A percentile compares a stretch with the other conserved stretches of the same genome.
Evolutionary conservation across 2,113 vertebrate species (phyloP).

Genomic region (Prionailurus viverrinus): DNA sequence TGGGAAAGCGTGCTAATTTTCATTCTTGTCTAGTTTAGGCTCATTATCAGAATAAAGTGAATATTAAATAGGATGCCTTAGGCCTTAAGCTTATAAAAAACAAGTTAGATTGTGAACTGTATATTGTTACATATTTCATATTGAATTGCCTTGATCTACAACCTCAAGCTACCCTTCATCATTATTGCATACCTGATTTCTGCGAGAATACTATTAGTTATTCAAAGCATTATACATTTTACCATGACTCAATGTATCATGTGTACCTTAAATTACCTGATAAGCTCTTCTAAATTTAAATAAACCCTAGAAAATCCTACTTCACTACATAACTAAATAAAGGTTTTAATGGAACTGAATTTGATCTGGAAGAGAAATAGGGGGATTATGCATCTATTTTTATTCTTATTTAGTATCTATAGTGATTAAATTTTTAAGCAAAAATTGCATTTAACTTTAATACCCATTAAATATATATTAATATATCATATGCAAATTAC

Average conservation of each 20-base stretch:
- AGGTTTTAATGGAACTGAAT: background rate
- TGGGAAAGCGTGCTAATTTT: background rate
- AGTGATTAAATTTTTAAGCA: conserved; percentile 5
- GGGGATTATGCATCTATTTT: background rate
- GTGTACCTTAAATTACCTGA: background rate
- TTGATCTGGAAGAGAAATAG: background rate
- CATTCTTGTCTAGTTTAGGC: background rate
- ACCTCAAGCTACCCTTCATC: background rate
- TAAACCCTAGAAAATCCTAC: background rate
- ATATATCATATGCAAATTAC: background rate
- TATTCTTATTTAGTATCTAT: background rate
- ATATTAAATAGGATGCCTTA: background rate
- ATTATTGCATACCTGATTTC: background rate
- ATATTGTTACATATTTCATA: background rate
- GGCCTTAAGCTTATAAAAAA: background rate
- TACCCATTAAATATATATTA: background rate
- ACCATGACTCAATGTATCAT: background rate
- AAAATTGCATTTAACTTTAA: conserved; percentile 27
- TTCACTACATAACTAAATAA: background rate
- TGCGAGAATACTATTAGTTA: background rate
- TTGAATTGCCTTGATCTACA: background rate
- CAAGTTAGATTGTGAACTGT: background rate
- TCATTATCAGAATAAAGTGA: background rate
- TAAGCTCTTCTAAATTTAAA: conserved; percentile 55
- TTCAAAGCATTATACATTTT: conserved; percentile 21